Evolutionary conservation across 53 echinoderm and acorn worm genomes (phyloP), one percentile per base, ranked within the genome.

Genomic region (Glandiceps talaboti): DNA sequence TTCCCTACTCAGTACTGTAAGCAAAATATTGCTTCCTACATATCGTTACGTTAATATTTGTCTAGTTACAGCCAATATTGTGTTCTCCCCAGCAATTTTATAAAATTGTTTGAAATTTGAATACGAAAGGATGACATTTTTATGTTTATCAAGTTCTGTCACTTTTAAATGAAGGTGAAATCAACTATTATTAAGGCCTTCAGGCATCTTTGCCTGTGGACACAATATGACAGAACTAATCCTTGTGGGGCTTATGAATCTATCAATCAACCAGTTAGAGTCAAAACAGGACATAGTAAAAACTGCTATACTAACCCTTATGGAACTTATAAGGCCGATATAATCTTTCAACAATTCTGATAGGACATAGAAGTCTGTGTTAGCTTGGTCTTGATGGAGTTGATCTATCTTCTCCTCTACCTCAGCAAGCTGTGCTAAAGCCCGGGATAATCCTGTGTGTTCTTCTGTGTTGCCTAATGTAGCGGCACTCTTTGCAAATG

Each of bases 381-480:
- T 93, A 0, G 93, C 99, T 84, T 99, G 99, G 33, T 87, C 89
- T 26, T 82, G 79, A 73, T 99, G 99, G 0, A 99, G 79, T 32
- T 84, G 86, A 79, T 99, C 99, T 28, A 99, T 92, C 84, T 91
- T 91, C 80, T 99, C 99, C 79, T 99, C 99, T 0, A 92, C 92
- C 80, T 99, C 99, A 0, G 99, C 99, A 28, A 99, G 83, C 85
- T 99, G 99, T 30, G 99, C 93, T 73, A 99, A 89, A 29, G 99
- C 99, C 32, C 99, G 84, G 1, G 99, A 99, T 79, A 99, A 88
- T 77, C 92, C 99, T 28, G 99, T 99, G 80, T 99, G 99, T 81
- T 99, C 99, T 77, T 99, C 99, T 25, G 99, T 89, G 81, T 99
- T 99, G 30, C 99, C 99, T 31, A 99, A 84, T 91, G 92, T 99